Percentiles rank a stretch among this genome's conserved stretches.
phyloP scores from a whole-genome alignment of 2,113 vertebrate species.

The Gobius niger region DNA sequence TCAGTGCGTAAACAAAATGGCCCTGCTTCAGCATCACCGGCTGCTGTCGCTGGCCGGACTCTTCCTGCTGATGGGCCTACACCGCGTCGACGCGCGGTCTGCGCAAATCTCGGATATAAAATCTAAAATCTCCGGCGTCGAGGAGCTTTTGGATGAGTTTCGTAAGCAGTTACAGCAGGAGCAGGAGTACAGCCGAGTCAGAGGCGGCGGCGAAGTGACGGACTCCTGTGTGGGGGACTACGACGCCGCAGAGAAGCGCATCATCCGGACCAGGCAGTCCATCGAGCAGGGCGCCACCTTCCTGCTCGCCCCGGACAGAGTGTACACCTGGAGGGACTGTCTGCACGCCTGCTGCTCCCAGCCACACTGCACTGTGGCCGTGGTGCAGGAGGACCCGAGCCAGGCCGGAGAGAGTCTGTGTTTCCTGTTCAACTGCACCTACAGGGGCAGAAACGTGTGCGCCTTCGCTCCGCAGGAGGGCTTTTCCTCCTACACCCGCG shows the following conservation, averaged over 20 bases:
- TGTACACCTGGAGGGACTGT: constrained; percentile 83
- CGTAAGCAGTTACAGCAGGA: constrained; percentile 85
- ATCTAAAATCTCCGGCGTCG: constrained; percentile 83
- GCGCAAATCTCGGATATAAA: constrained; percentile 75
- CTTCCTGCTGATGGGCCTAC: constrained; percentile 16
- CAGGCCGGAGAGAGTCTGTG: constrained; percentile 75
- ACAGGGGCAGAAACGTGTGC: constrained; percentile 81
- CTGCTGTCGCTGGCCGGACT: constrained; percentile 29
- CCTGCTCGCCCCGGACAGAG: constrained; percentile 80
- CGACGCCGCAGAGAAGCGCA: constrained; percentile 74
- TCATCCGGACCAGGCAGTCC: constrained; percentile 91
- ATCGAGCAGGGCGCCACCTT: constrained; percentile 88
- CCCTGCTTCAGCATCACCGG: constrained; percentile 53
- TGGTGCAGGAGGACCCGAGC: constrained; percentile 79
- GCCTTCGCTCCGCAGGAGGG: constrained; percentile 85
- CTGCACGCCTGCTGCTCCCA: constrained; percentile 87
- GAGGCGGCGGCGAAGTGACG: constrained; percentile 21
- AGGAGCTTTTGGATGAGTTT: constrained; percentile 88
- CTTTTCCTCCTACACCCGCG: constrained; percentile 83
- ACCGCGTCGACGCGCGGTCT: constrained; percentile 24
- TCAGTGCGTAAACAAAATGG: constrained; percentile 59
- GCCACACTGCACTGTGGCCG: constrained; percentile 85
- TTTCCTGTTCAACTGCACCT: constrained; percentile 90
- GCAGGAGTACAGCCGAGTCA: constrained; percentile 56
- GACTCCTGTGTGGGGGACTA: constrained; percentile 72